Base-by-base conservation (phyloP, 2,113 vertebrate genomes). In the Epinephelus cyanopodus region DNA sequence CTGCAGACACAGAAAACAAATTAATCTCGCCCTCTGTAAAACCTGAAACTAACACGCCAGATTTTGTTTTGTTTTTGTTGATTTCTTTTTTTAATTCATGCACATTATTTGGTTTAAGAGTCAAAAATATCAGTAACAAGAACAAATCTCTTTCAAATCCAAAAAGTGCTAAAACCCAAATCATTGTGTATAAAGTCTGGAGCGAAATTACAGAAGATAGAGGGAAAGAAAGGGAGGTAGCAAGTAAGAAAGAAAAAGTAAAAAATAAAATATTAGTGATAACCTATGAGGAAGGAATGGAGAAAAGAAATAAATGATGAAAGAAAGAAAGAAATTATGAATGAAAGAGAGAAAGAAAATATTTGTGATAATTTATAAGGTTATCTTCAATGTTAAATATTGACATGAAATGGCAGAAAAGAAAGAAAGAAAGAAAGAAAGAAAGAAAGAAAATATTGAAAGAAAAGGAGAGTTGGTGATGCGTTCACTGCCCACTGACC, bases 1-100 rank as follows among this genome's bases (percentile, higher is more conserved):
- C 93, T 94, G 74, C 50, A 73, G 73, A 81, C 68, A 89, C 1
- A 82, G 9, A 56, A 13, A 3, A 23, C 23, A 0, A 5, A 17
- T 47, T 23, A 15, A 47, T 1, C 62, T 45, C 37, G 21, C n/a
- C 21, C 33, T 50, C 48, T 50, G 48, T 50, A 17, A 50, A 14
- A 50, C 48, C 33, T 37, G 7, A 37, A 37, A 37, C 1, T 37
- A 7, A 37, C 33, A 37, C 33, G 6, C 33, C 6, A 37, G 1
- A 37, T 37, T 7, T 37, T 37, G 33, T 37, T 37, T 37, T 37
- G 33, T 37, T 37, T 37, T 37, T 37, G 33, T 37, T 29, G 4
- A 29, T 29, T 29, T 29, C 29, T 29, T 29, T 29, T 37, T 37
- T 37, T 37, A 37, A 37, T 37, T 37, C 6, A 37, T 37, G 33